Evolutionary conservation across 2,888 invertebrate species (phyloP).

Genomic region (Drymonia ruficornis): DNA sequence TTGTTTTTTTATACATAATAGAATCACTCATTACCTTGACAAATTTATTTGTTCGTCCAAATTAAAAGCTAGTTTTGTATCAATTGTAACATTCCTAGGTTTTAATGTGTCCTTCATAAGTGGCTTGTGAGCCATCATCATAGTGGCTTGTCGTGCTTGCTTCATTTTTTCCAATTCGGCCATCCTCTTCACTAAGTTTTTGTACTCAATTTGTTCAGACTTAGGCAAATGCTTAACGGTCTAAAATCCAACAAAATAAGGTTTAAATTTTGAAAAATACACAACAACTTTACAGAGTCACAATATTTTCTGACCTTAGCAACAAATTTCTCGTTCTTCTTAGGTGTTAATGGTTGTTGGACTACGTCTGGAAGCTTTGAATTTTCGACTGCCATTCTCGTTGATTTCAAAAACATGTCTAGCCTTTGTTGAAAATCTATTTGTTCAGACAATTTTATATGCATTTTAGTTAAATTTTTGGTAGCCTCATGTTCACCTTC

Average conservation of each 20-base stretch:
- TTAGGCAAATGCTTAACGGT: constrained; percentile 77
- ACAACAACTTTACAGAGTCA: constrained; percentile 9
- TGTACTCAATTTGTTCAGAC: constrained; percentile 79
- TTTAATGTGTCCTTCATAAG: constrained; percentile 65
- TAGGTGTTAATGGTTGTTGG: constrained; percentile 50
- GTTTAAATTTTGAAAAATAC: constrained; percentile 16
- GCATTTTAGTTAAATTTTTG: constrained; percentile 80
- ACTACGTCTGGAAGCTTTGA: constrained; percentile 59
- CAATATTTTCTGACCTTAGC: constrained; percentile 65
- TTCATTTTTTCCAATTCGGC: constrained; percentile 79
- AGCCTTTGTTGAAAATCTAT: constrained; percentile 75
- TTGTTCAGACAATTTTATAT: constrained; percentile 72
- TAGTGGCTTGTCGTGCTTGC: constrained; percentile 63
- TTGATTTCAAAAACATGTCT: constrained; percentile 73
- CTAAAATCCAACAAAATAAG: constrained; percentile 50
- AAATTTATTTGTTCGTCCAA: constrained; percentile 69
- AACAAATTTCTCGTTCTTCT: constrained; percentile 67
- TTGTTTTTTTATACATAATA: neutral
- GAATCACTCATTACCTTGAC: constrained; percentile 69
- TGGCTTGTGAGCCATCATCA: constrained; percentile 34
- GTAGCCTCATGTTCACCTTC: constrained; percentile 81
- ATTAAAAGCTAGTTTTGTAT: constrained; percentile 39
- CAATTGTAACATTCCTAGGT: constrained; percentile 58
- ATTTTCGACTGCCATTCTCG: constrained; percentile 73
- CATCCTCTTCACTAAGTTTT: constrained; percentile 76